Conservation (phyloP, 2,888 invertebrate species). For the Callyntrura sp. region DNA sequence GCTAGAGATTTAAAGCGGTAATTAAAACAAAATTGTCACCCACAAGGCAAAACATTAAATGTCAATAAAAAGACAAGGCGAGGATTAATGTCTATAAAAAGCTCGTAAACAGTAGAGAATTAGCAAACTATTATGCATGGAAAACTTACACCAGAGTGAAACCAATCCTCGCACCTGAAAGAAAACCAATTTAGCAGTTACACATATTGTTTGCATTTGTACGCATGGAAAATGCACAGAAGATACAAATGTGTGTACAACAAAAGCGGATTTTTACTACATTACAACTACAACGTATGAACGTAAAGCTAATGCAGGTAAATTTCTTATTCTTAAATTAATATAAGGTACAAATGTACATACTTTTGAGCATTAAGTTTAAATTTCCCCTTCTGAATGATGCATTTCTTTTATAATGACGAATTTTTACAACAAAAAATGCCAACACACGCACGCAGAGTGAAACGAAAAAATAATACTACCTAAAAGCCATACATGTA, state of each 20-base stretch:
- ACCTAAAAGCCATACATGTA: too few relatives aligned
- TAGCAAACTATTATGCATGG: too few relatives aligned
- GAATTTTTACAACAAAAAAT: conserved; percentile 4
- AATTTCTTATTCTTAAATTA: too few relatives aligned
- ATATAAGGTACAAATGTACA: background rate
- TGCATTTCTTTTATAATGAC: background rate
- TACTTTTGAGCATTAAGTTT: background rate
- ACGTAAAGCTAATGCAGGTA: too few relatives aligned
- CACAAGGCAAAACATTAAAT: too few relatives aligned
- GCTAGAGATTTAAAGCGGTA: conserved; percentile 21
- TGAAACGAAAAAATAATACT: background rate
- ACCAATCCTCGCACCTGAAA: conserved; percentile 96
- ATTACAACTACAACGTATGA: too few relatives aligned
- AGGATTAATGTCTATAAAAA: too few relatives aligned
- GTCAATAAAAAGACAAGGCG: too few relatives aligned
- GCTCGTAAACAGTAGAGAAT: too few relatives aligned
- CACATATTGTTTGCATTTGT: background rate
- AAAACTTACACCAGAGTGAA: conserved; percentile 90
- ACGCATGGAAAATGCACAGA: background rate
- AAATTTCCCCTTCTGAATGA: background rate
- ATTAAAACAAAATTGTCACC: background rate
- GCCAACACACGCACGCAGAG: background rate
- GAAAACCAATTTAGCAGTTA: too few relatives aligned
- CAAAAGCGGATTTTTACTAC: too few relatives aligned
- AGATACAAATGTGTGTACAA: too few relatives aligned